These are phyloP conservation scores for Tenodera sinensis DNA, from an alignment of 2,888 invertebrate species.

Conservation along the genomic window DNA sequence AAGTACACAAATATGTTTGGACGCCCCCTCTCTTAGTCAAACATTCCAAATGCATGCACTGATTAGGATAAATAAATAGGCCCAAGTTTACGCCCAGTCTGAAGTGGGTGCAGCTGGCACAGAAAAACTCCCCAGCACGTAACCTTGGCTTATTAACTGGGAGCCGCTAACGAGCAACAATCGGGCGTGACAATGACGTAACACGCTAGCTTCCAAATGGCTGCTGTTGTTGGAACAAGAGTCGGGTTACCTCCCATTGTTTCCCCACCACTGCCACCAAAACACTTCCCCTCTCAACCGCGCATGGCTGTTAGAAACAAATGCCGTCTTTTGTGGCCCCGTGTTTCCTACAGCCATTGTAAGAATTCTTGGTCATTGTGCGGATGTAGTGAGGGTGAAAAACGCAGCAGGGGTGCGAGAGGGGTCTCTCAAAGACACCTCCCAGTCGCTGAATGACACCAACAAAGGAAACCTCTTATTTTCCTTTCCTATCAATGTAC, in stretches of 20 bases:
- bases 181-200: background rate
- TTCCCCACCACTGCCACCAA: background rate
- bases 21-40: too few species aligned
- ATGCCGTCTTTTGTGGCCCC: background rate
- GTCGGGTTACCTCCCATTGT: background rate
- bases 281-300: background rate
- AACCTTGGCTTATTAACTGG: background rate
- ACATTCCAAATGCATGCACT: too few species aligned
- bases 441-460: too few species aligned
- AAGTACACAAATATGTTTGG: too few species aligned
- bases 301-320: constrained; percentile 7
- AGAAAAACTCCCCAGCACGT: background rate
- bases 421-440: background rate
- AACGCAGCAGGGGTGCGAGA: background rate
- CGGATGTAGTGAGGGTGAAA: background rate
- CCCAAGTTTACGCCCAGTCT: too few species aligned
- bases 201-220: background rate
- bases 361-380: background rate
- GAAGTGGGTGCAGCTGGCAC: background rate
- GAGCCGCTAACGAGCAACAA: background rate
- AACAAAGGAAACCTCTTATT: background rate
- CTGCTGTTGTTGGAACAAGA: background rate
- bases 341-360: background rate
- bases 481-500: background rate
- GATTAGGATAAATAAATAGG: too few species aligned